Conservation (phyloP, 2,797 vertebrate genomes). For the Helicolenus hilgendorfi region DNA sequence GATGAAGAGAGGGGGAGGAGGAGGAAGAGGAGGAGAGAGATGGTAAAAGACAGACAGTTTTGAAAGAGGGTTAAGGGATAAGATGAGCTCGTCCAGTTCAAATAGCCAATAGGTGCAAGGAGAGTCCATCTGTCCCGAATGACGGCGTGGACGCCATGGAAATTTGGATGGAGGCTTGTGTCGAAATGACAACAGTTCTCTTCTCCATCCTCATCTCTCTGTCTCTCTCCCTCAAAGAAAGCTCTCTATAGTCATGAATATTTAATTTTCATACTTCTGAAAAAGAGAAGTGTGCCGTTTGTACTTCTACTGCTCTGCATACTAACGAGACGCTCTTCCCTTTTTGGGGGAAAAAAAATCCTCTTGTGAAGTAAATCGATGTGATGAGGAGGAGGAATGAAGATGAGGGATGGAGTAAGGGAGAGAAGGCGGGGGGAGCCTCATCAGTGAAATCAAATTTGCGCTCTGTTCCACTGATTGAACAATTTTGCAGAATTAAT, state of each 20-base stretch:
- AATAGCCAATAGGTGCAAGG: constrained; percentile 48
- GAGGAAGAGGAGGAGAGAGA: constrained; percentile 19
- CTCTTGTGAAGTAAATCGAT: constrained; percentile 65
- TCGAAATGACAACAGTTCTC: constrained; percentile 56
- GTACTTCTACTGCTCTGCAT: constrained; percentile 76
- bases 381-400: constrained; percentile 64
- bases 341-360: constrained; percentile 22
- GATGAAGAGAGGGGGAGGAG: constrained; percentile 3
- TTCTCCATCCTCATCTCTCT: constrained; percentile 27
- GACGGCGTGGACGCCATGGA: constrained; percentile 4
- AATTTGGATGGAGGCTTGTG: constrained; percentile 34
- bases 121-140: constrained; percentile 32
- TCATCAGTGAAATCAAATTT: constrained; percentile 69
- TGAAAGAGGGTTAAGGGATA: not conserved
- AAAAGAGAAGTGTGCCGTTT: constrained; percentile 75
- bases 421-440: constrained; percentile 10
- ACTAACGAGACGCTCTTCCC: constrained; percentile 75
- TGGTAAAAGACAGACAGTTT: constrained; percentile 27
- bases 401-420: constrained; percentile 55
- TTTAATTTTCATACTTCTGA: constrained; percentile 83
- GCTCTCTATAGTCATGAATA: constrained; percentile 83
- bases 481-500: constrained; percentile 55
- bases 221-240: constrained; percentile 39
- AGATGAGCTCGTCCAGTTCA: constrained; percentile 38
- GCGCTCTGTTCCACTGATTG: constrained; percentile 36